phyloP scores from a whole-genome alignment of 2,797 vertebrate species.

The Enteromius argenteus region DNA sequence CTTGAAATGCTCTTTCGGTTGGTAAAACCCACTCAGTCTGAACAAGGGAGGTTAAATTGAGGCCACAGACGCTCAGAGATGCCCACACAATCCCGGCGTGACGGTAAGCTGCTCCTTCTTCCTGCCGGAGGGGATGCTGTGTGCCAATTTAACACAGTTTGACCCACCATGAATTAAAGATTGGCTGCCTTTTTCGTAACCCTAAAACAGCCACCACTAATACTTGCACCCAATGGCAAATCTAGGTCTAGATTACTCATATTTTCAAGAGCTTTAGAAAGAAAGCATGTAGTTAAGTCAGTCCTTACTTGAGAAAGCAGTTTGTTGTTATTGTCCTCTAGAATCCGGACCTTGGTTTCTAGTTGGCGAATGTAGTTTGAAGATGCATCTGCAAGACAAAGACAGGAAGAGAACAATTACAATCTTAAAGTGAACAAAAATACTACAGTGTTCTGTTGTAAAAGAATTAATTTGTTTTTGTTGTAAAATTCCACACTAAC shows the following conservation, averaged over 20 bases:
- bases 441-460: background rate
- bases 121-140: background rate
- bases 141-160: conserved; percentile 3
- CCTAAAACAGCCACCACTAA: background rate
- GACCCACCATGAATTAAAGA: conserved; percentile 74
- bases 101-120: background rate
- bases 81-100: conserved; percentile 64
- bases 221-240: background rate
- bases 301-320: conserved; percentile 88
- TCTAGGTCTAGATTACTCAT: background rate
- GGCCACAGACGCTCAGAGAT: conserved; percentile 39
- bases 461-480: background rate
- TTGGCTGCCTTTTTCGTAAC: conserved; percentile 65
- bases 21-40: conserved; percentile 38
- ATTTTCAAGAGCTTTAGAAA: background rate
- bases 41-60: conserved; percentile 21
- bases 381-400: conserved; percentile 85
- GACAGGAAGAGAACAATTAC: background rate
- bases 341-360: conserved; percentile 92
- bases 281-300: background rate
- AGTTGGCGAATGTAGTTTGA: conserved; percentile 92
- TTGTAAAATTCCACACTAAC: too few species aligned
- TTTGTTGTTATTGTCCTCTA: conserved; percentile 91
- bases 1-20: conserved; percentile 47
- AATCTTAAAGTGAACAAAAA: background rate